Conservation (phyloP, 30 jellyfish, hydroid and myxozoan genomes). For the Pelagia noctiluca region DNA sequence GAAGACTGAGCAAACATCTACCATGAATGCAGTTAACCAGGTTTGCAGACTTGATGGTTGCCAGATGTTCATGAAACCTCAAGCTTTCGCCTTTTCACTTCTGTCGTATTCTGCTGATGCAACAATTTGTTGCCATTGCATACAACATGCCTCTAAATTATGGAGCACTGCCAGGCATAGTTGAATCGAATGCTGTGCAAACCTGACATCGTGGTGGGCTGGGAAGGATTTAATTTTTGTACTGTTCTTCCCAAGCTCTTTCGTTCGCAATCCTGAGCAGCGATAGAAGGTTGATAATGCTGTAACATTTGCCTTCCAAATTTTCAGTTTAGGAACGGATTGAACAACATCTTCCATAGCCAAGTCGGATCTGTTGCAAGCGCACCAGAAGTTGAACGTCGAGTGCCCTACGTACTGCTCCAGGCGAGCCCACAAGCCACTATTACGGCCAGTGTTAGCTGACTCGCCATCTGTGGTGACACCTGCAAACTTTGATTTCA, state of each 20-base stretch:
- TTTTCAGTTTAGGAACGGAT: slow-evolving; percentile 52
- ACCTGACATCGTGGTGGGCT: slow-evolving; percentile 48
- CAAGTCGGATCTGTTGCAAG: slow-evolving; percentile 60
- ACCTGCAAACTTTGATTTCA: slow-evolving; percentile 11
- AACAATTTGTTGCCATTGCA: slow-evolving; percentile 1
- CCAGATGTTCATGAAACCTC: slow-evolving; percentile 12
- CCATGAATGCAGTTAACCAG: slow-evolving; percentile 30
- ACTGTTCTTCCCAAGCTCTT: slow-evolving; percentile 40
- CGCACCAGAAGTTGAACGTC: slow-evolving; percentile 47
- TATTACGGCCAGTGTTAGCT: slow-evolving; percentile 42
- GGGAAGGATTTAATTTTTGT: slow-evolving; percentile 41
- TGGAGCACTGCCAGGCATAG: slow-evolving; percentile 3
- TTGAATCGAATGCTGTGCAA: slow-evolving; percentile 32
- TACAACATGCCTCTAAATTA: slow-evolving; percentile 10
- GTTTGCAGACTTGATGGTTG: slow-evolving; percentile 34
- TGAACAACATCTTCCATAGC: slow-evolving; percentile 57
- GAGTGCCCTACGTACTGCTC: slow-evolving; percentile 34
- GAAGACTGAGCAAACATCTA: slow-evolving; percentile 25
- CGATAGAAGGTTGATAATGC: slow-evolving; percentile 31
- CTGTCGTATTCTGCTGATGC: slow-evolving; percentile 4
- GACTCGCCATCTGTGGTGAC: slow-evolving; percentile 31
- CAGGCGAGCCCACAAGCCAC: slow-evolving; percentile 41
- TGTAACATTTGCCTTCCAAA: slow-evolving; percentile 43
- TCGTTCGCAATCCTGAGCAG: slow-evolving; percentile 45
- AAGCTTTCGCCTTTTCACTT: slow-evolving; percentile 15